Conservation (phyloP, 2,113 vertebrate genomes). For the Albula goreensis region DNA sequence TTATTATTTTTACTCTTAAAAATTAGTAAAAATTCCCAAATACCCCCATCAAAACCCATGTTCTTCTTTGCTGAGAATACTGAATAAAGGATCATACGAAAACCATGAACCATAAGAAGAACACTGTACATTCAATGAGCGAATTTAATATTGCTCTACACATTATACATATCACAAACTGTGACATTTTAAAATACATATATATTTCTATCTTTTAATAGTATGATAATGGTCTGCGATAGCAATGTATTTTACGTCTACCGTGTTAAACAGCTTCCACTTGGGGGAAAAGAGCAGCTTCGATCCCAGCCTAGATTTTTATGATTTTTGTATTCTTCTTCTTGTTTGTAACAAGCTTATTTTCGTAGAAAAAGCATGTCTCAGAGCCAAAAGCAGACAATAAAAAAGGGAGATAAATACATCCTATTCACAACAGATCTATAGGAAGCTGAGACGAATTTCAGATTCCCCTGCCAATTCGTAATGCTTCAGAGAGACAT, state of each 20-base stretch:
- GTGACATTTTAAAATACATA: slow-evolving; percentile 18
- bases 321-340: background rate
- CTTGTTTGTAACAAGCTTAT: slow-evolving; percentile 7
- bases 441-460: slow-evolving; percentile 10
- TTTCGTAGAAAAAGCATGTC: background rate
- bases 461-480: slow-evolving; percentile 9
- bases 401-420: slow-evolving; percentile 23
- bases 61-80: background rate
- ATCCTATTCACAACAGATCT: slow-evolving; percentile 16
- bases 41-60: background rate
- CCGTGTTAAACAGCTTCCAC: slow-evolving; percentile 57
- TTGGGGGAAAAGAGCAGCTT: slow-evolving; percentile 47
- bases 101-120: slow-evolving; percentile 8
- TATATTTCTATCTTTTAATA: slow-evolving; percentile 22
- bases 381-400: background rate
- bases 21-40: background rate
- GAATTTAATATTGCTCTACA: background rate
- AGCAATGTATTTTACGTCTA: slow-evolving; percentile 50
- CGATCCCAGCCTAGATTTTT: background rate
- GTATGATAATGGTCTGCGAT: slow-evolving; percentile 41
- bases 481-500: slow-evolving; percentile 23
- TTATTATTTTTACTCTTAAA: background rate
- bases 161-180: slow-evolving; percentile 24
- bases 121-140: slow-evolving; percentile 21
- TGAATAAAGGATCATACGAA: background rate